Conservation (phyloP, 2,797 vertebrate genomes). For the Mormyrus hasselquistii region DNA sequence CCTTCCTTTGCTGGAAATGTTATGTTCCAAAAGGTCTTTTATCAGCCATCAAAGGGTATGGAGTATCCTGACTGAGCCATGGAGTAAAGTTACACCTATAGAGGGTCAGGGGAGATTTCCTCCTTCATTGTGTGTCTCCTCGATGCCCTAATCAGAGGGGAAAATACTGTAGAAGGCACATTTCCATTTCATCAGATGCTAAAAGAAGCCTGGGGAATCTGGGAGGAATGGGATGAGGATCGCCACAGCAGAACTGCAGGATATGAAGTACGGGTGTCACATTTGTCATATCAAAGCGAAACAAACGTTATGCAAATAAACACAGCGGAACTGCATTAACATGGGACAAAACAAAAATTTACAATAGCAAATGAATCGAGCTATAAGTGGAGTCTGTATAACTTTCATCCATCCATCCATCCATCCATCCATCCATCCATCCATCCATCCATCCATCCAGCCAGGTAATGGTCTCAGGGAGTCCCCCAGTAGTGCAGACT, state of each 20-base stretch:
- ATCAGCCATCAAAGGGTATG: not conserved
- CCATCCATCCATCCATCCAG: not conserved
- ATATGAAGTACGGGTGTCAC: not conserved
- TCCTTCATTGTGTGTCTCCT: not conserved
- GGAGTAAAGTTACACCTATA: not conserved
- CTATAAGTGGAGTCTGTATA: not conserved
- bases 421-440: not conserved
- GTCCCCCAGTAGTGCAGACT: not conserved
- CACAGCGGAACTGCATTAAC: not conserved
- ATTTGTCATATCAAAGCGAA: not conserved
- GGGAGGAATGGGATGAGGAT: not conserved
- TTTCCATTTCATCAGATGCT: slow-evolving; percentile 4
- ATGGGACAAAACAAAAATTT: not conserved
- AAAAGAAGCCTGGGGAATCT: not conserved
- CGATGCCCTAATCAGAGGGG: not conserved
- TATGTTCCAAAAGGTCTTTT: not conserved
- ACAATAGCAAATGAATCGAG: not conserved
- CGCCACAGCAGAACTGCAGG: not conserved
- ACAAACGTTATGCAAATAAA: not conserved
- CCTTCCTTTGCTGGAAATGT: slow-evolving; percentile 3
- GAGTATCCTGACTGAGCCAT: not conserved
- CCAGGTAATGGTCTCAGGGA: too few species aligned
- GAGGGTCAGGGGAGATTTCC: not conserved
- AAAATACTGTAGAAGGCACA: not conserved
- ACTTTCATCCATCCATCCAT: not conserved